Evolutionary conservation across 2,797 vertebrate genomes (phyloP), one percentile per base, ranked within the genome.

Genomic region (Neopelma chrysocephalum): DNA sequence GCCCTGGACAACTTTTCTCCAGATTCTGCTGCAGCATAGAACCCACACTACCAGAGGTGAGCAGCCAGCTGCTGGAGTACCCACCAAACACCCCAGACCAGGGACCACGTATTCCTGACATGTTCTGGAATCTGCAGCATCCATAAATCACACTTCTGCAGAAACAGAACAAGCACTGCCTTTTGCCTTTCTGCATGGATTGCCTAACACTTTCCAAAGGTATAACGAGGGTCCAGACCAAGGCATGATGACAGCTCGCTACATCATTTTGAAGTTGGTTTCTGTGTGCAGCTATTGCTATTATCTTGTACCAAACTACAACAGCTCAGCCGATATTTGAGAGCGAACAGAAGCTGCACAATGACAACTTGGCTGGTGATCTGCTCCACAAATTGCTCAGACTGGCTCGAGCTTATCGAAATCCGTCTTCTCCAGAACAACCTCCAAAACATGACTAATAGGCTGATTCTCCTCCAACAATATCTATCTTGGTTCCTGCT

Each of bases 401-500:
- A 82, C 60, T 48, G 75, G 70, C 68, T 29, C 3, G 26, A 73
- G 93, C 69, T 95, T 61, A 88, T 64, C 16, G 3, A 90, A 82
- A 66, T 36, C 76, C 6, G 12, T 89, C 94, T 93, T 50, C 86
- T 95, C 75, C 64, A 73, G 82, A 94, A 82, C 57, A 87, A 43
- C 48, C 82, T 66, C 60, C 90, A 86, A 85, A 94, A 95, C 91
- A 81, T 90, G 80, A 76, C 85, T 90, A 82, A 82, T 58, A 70
- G 87, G 92, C 88, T 96, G 90, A 83, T 93, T 96, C 89, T 92
- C 70, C 75, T 93, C 92, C 95, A 77, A 90, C 69, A 85, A 61
- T 87, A 92, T 91, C 87, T 81, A 91, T 91, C 61, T 82, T 73
- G 60, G 83, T 92, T 87, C 75, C 65, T 77, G 76, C 90, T 89